Conservation (phyloP, 1,140 invertebrate genomes). For the Ostrea denselamellosa region DNA sequence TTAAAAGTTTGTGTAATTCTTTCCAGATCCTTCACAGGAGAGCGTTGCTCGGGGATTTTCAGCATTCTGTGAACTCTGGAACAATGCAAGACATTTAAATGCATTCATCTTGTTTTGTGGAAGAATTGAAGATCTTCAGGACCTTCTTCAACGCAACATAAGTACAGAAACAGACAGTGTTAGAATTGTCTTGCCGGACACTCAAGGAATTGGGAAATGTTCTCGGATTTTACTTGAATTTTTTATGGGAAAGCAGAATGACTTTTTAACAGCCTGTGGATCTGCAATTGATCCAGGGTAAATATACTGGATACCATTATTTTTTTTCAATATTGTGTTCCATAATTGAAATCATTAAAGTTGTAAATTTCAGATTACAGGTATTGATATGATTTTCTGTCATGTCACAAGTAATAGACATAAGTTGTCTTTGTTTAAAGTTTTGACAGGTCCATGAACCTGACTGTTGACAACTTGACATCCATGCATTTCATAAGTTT, state of each 20-base stretch:
- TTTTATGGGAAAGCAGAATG: conserved; percentile 9
- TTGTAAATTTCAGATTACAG: too few species aligned
- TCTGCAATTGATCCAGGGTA: not conserved
- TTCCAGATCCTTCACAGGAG: not conserved
- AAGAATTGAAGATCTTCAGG: not conserved
- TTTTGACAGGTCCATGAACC: not conserved
- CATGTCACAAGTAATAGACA: too few species aligned
- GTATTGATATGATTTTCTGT: too few species aligned
- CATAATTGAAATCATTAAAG: not conserved
- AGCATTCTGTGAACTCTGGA: not conserved
- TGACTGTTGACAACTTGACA: not conserved
- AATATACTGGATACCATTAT: not conserved
- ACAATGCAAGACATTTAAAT: not conserved
- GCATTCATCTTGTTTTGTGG: not conserved
- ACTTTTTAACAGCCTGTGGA: not conserved
- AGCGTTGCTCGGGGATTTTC: not conserved
- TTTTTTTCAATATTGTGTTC: not conserved
- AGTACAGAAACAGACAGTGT: not conserved
- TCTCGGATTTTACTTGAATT: not conserved
- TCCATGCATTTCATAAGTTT: not conserved
- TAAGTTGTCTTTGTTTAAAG: not conserved
- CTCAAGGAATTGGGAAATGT: not conserved
- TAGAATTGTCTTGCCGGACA: not conserved
- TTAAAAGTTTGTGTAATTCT: not conserved
- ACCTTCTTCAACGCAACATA: not conserved